Base-by-base conservation (phyloP, 2,113 vertebrate genomes). In the Columba livia region DNA sequence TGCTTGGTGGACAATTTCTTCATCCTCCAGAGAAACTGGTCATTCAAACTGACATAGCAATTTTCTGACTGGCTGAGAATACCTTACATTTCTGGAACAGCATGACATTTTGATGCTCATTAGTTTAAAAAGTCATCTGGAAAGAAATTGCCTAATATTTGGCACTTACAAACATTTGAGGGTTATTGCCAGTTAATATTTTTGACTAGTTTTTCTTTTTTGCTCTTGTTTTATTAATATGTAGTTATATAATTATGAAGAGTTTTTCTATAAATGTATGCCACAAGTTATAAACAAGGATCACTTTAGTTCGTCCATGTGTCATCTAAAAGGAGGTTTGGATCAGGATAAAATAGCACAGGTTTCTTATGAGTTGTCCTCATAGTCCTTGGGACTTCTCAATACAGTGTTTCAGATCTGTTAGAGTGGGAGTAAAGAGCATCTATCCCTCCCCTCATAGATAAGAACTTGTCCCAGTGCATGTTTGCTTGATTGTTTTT, bases 61-160 rank as follows among this genome's bases (percentile, higher is more conserved):
- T 96, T 92, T 96, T 96, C 93, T 95, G 73, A 93, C 70, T 95
- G 88, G 57, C 62, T 75, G 56, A 85, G 54, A 38, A 53, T 66
- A 64, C 44, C 53, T 90, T 69, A 29, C 21, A 54, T 79, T 92
- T 89, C 64, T 44, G 36, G 60, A 70, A 71, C 34, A 77, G 32
- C 14, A 7, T 93, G 85, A 90, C 83, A 92, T 96, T 96, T 97
- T 87, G 79, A 79, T 89, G 50, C 20, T 85, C 71, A 83, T 94
- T 92, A 95, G 28, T 94, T 93, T 88, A 67, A 94, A 94, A 93
- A 81, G 74, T 93, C 75, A 91, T 94, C 65, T 96, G 83, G 86
- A 96, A 96, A 92, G 25, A 90, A 94, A 69, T 90, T 5, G 11
- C 26, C 25, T 94, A 77, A 87, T 29, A 70, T 92, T 84, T 88